A percentile compares a stretch with the other conserved stretches of the same genome.
Conservation (phyloP, 2,888 invertebrate species). For the Heliconius cydno region DNA sequence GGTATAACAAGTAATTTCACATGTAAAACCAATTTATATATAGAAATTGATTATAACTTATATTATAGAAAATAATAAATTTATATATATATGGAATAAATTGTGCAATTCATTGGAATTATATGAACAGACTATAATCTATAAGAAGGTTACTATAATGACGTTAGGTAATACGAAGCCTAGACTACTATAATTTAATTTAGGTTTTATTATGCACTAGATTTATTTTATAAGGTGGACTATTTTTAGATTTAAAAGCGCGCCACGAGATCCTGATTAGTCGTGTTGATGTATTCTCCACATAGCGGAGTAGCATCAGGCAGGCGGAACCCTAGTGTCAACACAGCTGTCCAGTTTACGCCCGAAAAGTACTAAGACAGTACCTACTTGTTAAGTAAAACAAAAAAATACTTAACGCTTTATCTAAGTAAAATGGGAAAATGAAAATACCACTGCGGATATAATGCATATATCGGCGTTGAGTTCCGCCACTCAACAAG, state of each 20-base stretch:
- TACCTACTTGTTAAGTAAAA: too few relatives aligned
- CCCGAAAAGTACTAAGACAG: too few relatives aligned
- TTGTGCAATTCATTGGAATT: constrained; percentile 16
- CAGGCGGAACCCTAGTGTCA: too few relatives aligned
- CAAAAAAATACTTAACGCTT: too few relatives aligned
- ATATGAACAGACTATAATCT: constrained; percentile 14
- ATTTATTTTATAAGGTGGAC: not conserved
- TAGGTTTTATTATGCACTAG: constrained; percentile 20
- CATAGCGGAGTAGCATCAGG: too few relatives aligned
- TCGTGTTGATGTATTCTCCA: too few relatives aligned
- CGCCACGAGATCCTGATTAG: not conserved
- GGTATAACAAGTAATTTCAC: not conserved
- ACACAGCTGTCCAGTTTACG: too few relatives aligned
- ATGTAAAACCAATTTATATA: not conserved
- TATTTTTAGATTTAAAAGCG: not conserved
- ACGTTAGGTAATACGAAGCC: constrained; percentile 17
- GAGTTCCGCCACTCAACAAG: too few relatives aligned
- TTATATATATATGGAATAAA: constrained; percentile 16
- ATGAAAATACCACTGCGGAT: too few relatives aligned
- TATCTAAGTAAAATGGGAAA: too few relatives aligned
- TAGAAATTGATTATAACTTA: not conserved
- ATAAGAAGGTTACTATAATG: constrained; percentile 13
- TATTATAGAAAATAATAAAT: not conserved
- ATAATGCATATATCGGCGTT: too few relatives aligned
- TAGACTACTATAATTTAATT: constrained; percentile 19